Evolutionary conservation across 1,140 invertebrate genomes (phyloP), one percentile per base, ranked within the genome.

Genomic region (Cydia pomonella): DNA sequence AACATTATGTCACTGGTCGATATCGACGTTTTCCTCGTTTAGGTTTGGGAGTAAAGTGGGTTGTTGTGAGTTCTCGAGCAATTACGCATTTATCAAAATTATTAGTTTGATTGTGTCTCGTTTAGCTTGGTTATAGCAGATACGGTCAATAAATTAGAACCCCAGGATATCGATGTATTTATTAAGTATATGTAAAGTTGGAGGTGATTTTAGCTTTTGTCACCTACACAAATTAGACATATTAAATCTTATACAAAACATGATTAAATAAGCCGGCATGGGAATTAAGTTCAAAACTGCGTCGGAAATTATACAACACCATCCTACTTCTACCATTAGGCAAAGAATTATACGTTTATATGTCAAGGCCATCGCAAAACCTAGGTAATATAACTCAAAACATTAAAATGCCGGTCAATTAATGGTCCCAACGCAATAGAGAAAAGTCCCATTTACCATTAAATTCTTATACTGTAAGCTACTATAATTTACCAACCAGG

Each of bases 11-110:
- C 23, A n/a, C 16, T 25, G 23, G 16, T 33, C 27, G 25, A 29
- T 66, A 33, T 33, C 64, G 21, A 29, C 25, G n/a, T 38, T 69
- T 66, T 27, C 63, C n/a, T 66, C 27, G 5, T n/a, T 66, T 63
- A 27, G 59, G 13, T 63, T 23, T 63, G 21, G 21, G 18, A 63
- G 23, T 63, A 63, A 63, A 63, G 59, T 27, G 25, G 25, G 10
- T 2, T 9, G n/a, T 21, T 27, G 59, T 63, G 21, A 9, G 53
- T 25, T 25, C 21, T 63, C 3, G 12, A 25, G 13, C 59, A 50
- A 63, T 63, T 25, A 63, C 23, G 7, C 25, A 63, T 63, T 59
- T 59, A 50, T n/a, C 47, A 18, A 18, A 50, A 50, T 50, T 50
- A 16, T 50, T 41, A 44, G 47, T 50, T 6, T n/a, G n/a, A 50